phyloP scores from a whole-genome alignment of 1,140 invertebrate species.

The fruit fly (Drosophila melanogaster) region DNA sequence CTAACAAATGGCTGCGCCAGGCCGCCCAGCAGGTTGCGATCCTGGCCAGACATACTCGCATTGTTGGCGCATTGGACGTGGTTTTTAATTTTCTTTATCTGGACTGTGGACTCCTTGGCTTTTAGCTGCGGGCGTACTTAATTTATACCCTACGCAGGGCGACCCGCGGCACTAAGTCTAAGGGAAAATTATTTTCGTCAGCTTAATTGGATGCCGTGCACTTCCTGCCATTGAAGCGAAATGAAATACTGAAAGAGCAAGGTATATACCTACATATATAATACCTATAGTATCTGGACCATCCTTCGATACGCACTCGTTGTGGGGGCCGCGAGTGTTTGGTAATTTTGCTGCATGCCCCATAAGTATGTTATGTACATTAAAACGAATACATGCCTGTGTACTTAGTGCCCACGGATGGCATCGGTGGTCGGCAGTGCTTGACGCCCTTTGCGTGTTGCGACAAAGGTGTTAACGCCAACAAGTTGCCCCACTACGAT shows the following conservation, averaged over 20 bases:
- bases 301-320: background rate
- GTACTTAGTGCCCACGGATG: background rate
- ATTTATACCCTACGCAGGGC: slow-evolving; percentile 48
- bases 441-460: slow-evolving; percentile 63
- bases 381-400: background rate
- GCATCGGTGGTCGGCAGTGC: slow-evolving; percentile 12
- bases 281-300: too few species aligned
- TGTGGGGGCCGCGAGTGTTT: background rate
- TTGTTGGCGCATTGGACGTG: slow-evolving; percentile 60
- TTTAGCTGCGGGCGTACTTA: slow-evolving; percentile 34
- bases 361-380: slow-evolving; percentile 15
- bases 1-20: slow-evolving; percentile 54
- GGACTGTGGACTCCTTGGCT: slow-evolving; percentile 25
- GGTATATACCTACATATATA: too few species aligned
- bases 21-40: slow-evolving; percentile 20
- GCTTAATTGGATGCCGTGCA: slow-evolving; percentile 51
- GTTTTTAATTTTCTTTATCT: slow-evolving; percentile 67
- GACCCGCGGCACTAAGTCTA: slow-evolving; percentile 30
- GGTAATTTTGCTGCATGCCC: background rate
- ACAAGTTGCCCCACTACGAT: slow-evolving; percentile 51
- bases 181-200: slow-evolving; percentile 60
- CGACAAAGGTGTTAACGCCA: slow-evolving; percentile 57
- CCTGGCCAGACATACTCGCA: slow-evolving; percentile 19
- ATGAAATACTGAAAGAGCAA: slow-evolving; percentile 1
- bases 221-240: slow-evolving; percentile 21